phyloP scores from a whole-genome alignment of 2,113 vertebrate species.

The Podarcis muralis region DNA sequence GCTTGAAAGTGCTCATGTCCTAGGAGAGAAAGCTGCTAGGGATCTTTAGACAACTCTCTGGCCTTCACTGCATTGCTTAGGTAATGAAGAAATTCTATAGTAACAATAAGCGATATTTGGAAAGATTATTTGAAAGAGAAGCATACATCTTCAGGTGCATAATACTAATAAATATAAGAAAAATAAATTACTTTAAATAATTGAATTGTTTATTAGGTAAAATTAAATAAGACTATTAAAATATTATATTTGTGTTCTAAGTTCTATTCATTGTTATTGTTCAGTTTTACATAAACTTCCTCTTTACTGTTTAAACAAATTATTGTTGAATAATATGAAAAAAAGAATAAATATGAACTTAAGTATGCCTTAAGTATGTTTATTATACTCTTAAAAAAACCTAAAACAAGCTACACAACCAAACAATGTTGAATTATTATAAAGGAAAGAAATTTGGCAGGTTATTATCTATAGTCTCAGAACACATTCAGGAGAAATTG shows the following conservation, averaged over 20 bases:
- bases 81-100: background rate
- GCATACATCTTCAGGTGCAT: background rate
- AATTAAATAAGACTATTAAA: background rate
- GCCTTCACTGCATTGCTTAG: no score
- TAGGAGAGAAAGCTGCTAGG: background rate
- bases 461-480: background rate
- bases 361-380: background rate
- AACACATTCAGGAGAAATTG: background rate
- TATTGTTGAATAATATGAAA: constrained; percentile 31
- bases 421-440: constrained; percentile 5
- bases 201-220: background rate
- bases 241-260: background rate
- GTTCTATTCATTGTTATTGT: background rate
- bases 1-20: background rate
- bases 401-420: constrained; percentile 2
- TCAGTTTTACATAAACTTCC: constrained; percentile 9
- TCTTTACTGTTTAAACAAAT: constrained; percentile 1
- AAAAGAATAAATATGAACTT: constrained; percentile 20
- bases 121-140: background rate
- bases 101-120: background rate
- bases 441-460: background rate
- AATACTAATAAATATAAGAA: background rate
- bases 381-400: background rate
- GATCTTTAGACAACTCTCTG: background rate
- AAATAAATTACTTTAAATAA: constrained; percentile 8